Evolutionary conservation across 1,140 invertebrate genomes (phyloP).

Genomic region (Coenobita brevimanus): DNA sequence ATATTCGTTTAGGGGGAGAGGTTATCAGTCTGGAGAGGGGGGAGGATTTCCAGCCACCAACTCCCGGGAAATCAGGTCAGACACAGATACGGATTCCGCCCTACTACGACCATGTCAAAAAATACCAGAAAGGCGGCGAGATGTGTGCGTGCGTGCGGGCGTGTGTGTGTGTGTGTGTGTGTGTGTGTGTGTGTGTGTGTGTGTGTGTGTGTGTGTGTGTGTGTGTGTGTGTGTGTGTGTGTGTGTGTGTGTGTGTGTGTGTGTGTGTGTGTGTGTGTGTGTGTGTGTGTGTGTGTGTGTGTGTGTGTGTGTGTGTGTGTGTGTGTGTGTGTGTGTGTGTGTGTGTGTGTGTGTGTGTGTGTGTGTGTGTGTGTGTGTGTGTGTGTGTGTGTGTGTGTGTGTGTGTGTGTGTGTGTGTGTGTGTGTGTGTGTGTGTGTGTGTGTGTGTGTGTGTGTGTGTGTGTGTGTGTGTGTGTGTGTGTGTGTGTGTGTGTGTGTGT

Average conservation of each 20-base stretch:
- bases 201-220: constrained; percentile 36
- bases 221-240: not conserved
- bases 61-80: too few relatives aligned
- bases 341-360: constrained; percentile 1
- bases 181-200: constrained; percentile 36
- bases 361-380: not conserved
- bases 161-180: constrained; percentile 31
- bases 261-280: not conserved
- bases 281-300: not conserved
- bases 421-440: not conserved
- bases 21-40: too few relatives aligned
- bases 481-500: too few relatives aligned
- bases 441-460: not conserved
- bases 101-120: too few relatives aligned
- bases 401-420: too few relatives aligned
- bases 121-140: too few relatives aligned
- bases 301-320: not conserved
- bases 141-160: too few relatives aligned
- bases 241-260: constrained; percentile 1
- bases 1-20: too few relatives aligned
- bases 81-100: too few relatives aligned
- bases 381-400: too few relatives aligned
- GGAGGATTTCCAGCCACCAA: too few relatives aligned
- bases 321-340: not conserved
- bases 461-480: too few relatives aligned